Evolutionary conservation across 2,113 vertebrate genomes (phyloP).

Genomic region (Steatornis caripensis): DNA sequence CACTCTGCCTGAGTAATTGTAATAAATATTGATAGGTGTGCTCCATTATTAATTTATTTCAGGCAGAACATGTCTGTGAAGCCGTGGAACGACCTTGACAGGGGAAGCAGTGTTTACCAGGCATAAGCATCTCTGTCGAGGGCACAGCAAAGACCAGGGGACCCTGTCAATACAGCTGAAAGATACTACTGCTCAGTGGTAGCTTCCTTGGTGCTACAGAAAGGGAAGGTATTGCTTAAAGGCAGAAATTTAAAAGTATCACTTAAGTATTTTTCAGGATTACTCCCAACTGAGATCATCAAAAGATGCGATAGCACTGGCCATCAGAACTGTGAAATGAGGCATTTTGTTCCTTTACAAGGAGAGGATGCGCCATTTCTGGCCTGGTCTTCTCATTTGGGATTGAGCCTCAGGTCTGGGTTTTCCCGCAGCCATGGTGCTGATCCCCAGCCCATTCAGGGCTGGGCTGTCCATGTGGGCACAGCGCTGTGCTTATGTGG

Average conservation of each 20-base stretch:
- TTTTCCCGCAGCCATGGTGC: not conserved
- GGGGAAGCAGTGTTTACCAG: constrained; percentile 47
- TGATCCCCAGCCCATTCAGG: not conserved
- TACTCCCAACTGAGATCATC: not conserved
- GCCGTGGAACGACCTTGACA: not conserved
- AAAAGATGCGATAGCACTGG: not conserved
- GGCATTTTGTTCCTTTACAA: not conserved
- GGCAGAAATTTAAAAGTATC: not conserved
- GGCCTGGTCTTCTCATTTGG: not conserved
- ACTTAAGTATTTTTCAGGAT: not conserved
- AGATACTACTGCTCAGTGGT: not conserved
- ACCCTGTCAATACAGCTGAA: constrained; percentile 38
- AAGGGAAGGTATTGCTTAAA: not conserved
- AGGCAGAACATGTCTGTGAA: constrained; percentile 10
- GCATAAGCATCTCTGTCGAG: constrained; percentile 38
- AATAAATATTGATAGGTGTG: constrained; percentile 63
- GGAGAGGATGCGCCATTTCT: not conserved
- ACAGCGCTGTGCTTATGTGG: accelerated
- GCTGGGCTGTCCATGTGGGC: accelerated
- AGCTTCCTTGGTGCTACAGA: not conserved
- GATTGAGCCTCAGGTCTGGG: not conserved
- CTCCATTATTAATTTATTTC: constrained; percentile 50
- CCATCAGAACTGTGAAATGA: not conserved
- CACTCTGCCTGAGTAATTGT: constrained; percentile 44
- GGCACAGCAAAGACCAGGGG: constrained; percentile 11